Evolutionary conservation across 2,888 invertebrate genomes (phyloP).

Genomic region (Papilio protenor): DNA sequence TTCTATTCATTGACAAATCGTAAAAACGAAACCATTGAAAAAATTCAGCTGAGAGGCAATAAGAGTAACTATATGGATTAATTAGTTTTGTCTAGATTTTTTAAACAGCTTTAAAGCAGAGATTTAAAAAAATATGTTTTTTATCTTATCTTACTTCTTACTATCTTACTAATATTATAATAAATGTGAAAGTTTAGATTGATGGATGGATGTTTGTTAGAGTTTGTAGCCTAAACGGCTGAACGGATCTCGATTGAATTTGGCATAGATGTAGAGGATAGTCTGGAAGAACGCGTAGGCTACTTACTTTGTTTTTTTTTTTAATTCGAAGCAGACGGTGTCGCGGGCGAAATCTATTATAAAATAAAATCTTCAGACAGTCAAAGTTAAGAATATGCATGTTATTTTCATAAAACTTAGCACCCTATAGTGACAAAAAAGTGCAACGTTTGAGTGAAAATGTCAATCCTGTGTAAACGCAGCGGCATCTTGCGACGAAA

Average conservation of each 20-base stretch:
- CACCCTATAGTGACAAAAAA: neutral
- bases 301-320: too few relatives aligned
- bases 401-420: neutral
- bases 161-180: too few relatives aligned
- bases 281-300: too few relatives aligned
- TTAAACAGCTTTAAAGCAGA: neutral
- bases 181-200: too few relatives aligned
- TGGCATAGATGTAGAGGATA: too few relatives aligned
- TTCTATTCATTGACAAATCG: slow-evolving; percentile 14
- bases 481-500: slow-evolving; percentile 45
- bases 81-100: neutral
- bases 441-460: neutral
- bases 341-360: too few relatives aligned
- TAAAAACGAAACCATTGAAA: neutral
- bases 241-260: too few relatives aligned
- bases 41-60: neutral
- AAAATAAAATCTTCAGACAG: too few relatives aligned
- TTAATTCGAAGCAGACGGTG: too few relatives aligned
- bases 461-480: neutral
- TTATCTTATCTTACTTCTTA: too few relatives aligned
- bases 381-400: neutral
- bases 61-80: neutral
- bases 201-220: too few relatives aligned
- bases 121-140: neutral
- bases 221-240: too few relatives aligned